These are phyloP conservation scores for Drosophila sp. DNA, from an alignment of 1,140 invertebrate species.

Conservation along the genomic window DNA sequence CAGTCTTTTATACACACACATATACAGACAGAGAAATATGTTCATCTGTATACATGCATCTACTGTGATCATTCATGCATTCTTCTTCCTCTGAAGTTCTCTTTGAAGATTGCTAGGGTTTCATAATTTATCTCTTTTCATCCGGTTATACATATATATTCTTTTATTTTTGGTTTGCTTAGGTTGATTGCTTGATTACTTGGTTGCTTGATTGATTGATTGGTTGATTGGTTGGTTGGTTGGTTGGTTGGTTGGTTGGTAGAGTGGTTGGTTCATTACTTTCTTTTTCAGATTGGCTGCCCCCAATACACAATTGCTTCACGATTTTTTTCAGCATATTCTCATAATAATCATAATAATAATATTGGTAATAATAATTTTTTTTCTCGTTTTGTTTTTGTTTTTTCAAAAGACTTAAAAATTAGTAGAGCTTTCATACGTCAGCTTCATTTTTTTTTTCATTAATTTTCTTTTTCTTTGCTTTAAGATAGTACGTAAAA, in stretches of 20 bases:
- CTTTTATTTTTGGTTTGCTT: constrained; percentile 18
- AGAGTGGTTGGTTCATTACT: constrained; percentile 63
- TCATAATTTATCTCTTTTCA: background rate
- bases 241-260: constrained; percentile 55
- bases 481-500: constrained; percentile 63
- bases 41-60: constrained; percentile 15
- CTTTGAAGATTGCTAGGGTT: background rate
- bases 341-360: constrained; percentile 78
- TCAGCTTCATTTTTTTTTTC: constrained; percentile 41
- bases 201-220: constrained; percentile 14
- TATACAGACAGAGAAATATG: constrained; percentile 14
- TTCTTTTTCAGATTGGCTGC: constrained; percentile 83
- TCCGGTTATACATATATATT: constrained; percentile 7
- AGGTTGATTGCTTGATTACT: constrained; percentile 23
- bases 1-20: constrained; percentile 2
- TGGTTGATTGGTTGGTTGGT: constrained; percentile 42
- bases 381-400: constrained; percentile 44
- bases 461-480: constrained; percentile 42
- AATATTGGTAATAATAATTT: constrained; percentile 71
- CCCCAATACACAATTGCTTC: constrained; percentile 85
- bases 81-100: constrained; percentile 16
- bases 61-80: constrained; percentile 29
- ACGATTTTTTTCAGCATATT: constrained; percentile 84
- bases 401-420: constrained; percentile 68
- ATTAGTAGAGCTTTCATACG: constrained; percentile 48